Evolutionary conservation across 2,113 vertebrate species (phyloP), one percentile per base, ranked within the genome.

Genomic region (Tupaia tana): DNA sequence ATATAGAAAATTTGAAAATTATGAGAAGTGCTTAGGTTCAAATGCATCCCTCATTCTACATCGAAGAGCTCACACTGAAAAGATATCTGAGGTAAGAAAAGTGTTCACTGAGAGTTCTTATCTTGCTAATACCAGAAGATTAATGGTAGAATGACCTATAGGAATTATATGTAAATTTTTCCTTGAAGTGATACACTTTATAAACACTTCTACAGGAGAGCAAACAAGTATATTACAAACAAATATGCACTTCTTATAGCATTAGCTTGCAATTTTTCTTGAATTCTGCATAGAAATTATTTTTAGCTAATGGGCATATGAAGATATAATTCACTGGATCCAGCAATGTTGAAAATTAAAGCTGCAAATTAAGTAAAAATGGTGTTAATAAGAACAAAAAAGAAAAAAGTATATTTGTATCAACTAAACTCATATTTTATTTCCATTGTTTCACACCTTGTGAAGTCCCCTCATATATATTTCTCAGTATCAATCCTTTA

Each of bases 1-100:
- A 89, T 99, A 98, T 93, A 97, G 97, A 1, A 98, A 91, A 90
- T 99, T 98, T 94, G 96, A 96, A 0, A 98, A 98, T 43, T 98
- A 96, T 27, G 97, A 97, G 0, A 98, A 98, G 81, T 98, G 97
- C 89, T 88, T 90, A 56, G 78, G 98, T 98, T 96, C 95, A 97
- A 1, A 96, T 97, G 5, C 96, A 97, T 64, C 97, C 96, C 10
- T 97, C 22, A 70, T 79, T 83, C 29, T 86, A 29, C 97, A 98
- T 94, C 94, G 98, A 31, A 98, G 97, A 54, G 97, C 97, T 24
- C 98, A 98, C 95, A 98, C 98, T 0, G 98, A 98, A 98, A 81
- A 95, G 54, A 96, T 94, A 77, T 86, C 90, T 3, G 80, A 73
- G 95, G 20, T 79, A 90, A 88, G 2, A 86, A 89, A 89, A 86